Percentiles rank a stretch among this genome's conserved stretches.
phyloP scores from a whole-genome alignment of 2,113 vertebrate species.

The Coregonus clupeaformis region DNA sequence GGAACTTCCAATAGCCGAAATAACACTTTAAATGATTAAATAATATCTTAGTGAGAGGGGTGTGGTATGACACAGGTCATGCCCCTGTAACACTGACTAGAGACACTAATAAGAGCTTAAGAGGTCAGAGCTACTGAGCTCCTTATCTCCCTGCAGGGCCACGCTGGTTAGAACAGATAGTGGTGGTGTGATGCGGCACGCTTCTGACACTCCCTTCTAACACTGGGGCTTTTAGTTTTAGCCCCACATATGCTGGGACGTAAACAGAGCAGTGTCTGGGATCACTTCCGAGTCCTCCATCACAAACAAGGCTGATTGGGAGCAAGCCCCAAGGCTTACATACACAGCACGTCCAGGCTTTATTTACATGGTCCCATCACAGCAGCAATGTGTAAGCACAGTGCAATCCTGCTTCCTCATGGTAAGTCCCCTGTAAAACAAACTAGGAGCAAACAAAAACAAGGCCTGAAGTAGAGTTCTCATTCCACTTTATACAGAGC shows the following conservation, averaged over 20 bases:
- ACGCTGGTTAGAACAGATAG: slow-evolving; percentile 9
- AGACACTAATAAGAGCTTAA: slow-evolving; percentile 52
- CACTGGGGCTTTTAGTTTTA: slow-evolving; percentile 2
- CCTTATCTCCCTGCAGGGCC: slow-evolving; percentile 39
- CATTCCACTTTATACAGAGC: slow-evolving; percentile 21
- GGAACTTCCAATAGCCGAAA: background rate
- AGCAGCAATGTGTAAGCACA: slow-evolving; percentile 7
- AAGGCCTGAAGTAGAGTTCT: slow-evolving; percentile 15
- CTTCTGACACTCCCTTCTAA: slow-evolving; percentile 7
- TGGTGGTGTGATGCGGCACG: background rate
- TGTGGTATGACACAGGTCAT: background rate
- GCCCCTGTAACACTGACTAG: slow-evolving; percentile 19
- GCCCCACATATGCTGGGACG: background rate
- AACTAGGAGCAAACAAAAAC: slow-evolving; percentile 46
- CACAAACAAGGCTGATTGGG: slow-evolving; percentile 31
- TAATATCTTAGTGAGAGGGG: background rate
- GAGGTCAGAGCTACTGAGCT: slow-evolving; percentile 42
- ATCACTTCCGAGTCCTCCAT: slow-evolving; percentile 29
- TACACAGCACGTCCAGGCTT: slow-evolving; percentile 22
- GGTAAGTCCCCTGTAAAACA: slow-evolving; percentile 44
- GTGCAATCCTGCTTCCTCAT: slow-evolving; percentile 26
- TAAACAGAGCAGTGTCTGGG: slow-evolving; percentile 13
- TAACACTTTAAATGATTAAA: background rate
- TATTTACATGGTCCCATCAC: slow-evolving; percentile 33
- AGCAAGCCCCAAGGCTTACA: slow-evolving; percentile 27